These are phyloP conservation scores for Cryptocephalus primarius DNA, from an alignment of 2,888 invertebrate species.

Conservation along the genomic window DNA sequence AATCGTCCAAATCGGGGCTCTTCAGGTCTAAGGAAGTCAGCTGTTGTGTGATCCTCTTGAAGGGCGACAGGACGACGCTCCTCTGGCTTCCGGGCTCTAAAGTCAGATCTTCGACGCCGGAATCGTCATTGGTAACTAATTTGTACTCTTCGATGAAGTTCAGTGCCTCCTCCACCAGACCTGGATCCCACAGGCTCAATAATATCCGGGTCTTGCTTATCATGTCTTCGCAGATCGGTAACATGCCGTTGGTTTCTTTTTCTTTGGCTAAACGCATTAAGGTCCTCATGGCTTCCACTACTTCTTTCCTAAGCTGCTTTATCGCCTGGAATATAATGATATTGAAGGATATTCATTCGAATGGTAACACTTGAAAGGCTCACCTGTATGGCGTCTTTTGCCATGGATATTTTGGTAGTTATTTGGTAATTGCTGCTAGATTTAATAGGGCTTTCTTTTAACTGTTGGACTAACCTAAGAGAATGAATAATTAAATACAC, in stretches of 20 bases:
- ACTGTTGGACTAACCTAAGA: conserved; percentile 63
- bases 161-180: conserved; percentile 75
- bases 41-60: conserved; percentile 68
- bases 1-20: conserved; percentile 63
- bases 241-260: conserved; percentile 61
- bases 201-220: conserved; percentile 67
- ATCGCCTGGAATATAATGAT: conserved; percentile 43
- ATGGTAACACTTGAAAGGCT: conserved; percentile 2
- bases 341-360: neutral
- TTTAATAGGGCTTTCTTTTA: conserved; percentile 63
- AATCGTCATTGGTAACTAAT: conserved; percentile 36
- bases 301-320: conserved; percentile 63
- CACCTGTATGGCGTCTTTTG: conserved; percentile 66
- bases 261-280: conserved; percentile 63
- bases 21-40: conserved; percentile 57
- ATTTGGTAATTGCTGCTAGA: conserved; percentile 47
- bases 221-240: conserved; percentile 67
- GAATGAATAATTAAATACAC: neutral
- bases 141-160: conserved; percentile 72
- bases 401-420: conserved; percentile 67
- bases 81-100: conserved; percentile 23
- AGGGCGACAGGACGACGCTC: conserved; percentile 48
- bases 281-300: conserved; percentile 66
- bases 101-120: conserved; percentile 30
- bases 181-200: conserved; percentile 75